Conservation (phyloP, 2,113 vertebrate species). For the Lophura nycthemera region DNA sequence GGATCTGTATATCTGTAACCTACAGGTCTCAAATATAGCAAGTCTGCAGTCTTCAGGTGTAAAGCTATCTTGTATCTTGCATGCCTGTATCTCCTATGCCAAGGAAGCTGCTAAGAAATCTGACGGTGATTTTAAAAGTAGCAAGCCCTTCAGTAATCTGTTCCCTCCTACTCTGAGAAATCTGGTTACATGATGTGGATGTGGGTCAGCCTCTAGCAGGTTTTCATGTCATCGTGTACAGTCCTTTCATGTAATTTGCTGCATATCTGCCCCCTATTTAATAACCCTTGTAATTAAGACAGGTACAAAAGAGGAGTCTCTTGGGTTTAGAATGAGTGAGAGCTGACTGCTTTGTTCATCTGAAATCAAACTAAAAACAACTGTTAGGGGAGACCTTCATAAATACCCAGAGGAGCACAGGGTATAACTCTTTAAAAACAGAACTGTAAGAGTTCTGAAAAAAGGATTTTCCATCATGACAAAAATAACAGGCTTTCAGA, state of each 20-base stretch:
- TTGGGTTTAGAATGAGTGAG: slow-evolving; percentile 23
- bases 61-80: not conserved
- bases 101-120: not conserved
- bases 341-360: slow-evolving; percentile 44
- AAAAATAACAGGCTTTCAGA: slow-evolving; percentile 17
- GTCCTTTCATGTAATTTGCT: not conserved
- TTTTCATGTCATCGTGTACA: not conserved
- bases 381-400: not conserved
- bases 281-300: slow-evolving; percentile 52
- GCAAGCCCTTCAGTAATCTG: not conserved
- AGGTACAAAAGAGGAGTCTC: slow-evolving; percentile 26
- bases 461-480: not conserved
- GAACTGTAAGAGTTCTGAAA: not conserved
- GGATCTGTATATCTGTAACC: not conserved
- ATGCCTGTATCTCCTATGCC: not conserved
- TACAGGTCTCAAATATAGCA: not conserved
- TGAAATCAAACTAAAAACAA: slow-evolving; percentile 49
- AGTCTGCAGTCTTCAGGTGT: not conserved
- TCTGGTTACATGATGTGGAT: not conserved
- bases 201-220: slow-evolving; percentile 12
- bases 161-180: not conserved
- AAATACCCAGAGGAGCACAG: not conserved
- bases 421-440: slow-evolving; percentile 22
- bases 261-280: slow-evolving; percentile 48
- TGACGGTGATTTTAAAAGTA: not conserved